phyloP scores from a whole-genome alignment of 2,113 vertebrate genomes.

The Atrichornis clamosus region DNA sequence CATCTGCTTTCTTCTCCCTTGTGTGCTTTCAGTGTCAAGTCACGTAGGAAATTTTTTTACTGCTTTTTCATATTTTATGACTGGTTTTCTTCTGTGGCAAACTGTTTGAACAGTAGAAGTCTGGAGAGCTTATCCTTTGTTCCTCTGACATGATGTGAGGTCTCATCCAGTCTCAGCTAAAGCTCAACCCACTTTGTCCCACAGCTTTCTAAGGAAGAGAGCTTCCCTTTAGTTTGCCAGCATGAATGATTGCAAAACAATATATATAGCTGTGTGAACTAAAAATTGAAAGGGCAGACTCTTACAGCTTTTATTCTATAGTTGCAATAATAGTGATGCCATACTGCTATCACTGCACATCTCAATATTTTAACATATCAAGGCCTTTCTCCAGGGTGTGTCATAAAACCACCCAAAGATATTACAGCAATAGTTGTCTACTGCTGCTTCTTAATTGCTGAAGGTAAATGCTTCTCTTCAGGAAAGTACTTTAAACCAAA shows the following conservation, averaged over 20 bases:
- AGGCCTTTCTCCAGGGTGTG: not conserved
- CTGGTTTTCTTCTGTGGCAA: not conserved
- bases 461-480: not conserved
- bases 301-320: not conserved
- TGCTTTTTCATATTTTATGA: not conserved
- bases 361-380: not conserved
- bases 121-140: not conserved
- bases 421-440: not conserved
- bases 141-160: not conserved
- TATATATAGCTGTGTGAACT: not conserved
- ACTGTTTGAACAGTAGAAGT: not conserved
- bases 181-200: not conserved
- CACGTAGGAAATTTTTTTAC: not conserved
- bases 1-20: not conserved
- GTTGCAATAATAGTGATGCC: not conserved
- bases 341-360: not conserved
- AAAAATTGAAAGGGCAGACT: not conserved
- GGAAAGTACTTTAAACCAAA: constrained; percentile 39
- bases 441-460: constrained; percentile 29
- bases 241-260: not conserved
- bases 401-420: constrained; percentile 3
- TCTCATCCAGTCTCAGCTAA: not conserved
- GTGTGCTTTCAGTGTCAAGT: not conserved
- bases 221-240: not conserved
- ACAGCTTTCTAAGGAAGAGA: not conserved